Percentiles rank a stretch among this genome's conserved stretches.
phyloP scores from a whole-genome alignment of 2,797 vertebrate genomes.

The Carduelis carduelis region DNA sequence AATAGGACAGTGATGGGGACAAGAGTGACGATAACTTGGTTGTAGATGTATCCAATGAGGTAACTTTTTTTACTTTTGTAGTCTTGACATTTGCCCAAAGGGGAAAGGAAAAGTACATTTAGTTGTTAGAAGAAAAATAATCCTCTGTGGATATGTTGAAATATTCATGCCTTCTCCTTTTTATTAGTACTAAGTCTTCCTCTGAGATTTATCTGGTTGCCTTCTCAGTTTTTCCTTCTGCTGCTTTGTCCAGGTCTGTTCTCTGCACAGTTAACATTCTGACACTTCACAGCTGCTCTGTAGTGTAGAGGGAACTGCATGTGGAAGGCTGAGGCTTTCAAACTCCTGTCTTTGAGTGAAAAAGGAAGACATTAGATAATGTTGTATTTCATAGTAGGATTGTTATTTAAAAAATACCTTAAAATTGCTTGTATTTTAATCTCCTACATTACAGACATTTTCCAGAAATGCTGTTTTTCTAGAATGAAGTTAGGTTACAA shows the following conservation, averaged over 20 bases:
- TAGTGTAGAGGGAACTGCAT: not conserved
- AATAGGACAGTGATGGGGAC: constrained; percentile 85
- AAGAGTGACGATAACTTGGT: constrained; percentile 87
- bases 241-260: not conserved
- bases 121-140: not conserved
- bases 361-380: not conserved
- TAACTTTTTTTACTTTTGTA: constrained; percentile 64
- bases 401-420: not conserved
- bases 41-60: constrained; percentile 87
- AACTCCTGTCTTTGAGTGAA: not conserved
- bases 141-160: not conserved
- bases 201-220: not conserved
- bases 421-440: not conserved
- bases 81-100: not conserved
- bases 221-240: not conserved
- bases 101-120: constrained; percentile 4
- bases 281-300: not conserved
- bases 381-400: not conserved
- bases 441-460: not conserved
- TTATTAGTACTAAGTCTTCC: not conserved
- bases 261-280: accelerated
- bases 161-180: not conserved
- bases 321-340: not conserved
- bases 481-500: not conserved
- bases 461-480: not conserved